Percentiles rank a stretch among this genome's conserved stretches.
Evolutionary conservation across 2,888 invertebrate genomes (phyloP).

Genomic region (Drosophila aldrichi): DNA sequence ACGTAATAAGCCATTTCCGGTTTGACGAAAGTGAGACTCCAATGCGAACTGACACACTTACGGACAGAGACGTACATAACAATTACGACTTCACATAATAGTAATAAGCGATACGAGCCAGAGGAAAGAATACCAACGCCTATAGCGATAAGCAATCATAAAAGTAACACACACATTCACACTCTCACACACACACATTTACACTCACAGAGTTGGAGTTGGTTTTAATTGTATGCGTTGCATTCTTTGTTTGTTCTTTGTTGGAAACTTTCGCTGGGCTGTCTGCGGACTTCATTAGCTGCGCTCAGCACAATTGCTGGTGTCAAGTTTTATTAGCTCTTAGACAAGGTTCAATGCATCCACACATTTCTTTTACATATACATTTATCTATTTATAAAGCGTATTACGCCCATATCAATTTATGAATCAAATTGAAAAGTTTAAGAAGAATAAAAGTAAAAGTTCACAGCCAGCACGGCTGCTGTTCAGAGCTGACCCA

Average conservation of each 20-base stretch:
- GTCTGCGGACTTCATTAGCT: constrained; percentile 58
- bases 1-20: constrained; percentile 54
- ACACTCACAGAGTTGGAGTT: neutral
- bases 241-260: constrained; percentile 70
- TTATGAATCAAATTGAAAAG: constrained; percentile 42
- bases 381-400: constrained; percentile 22
- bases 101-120: constrained; percentile 49
- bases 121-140: constrained; percentile 31
- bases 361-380: constrained; percentile 10
- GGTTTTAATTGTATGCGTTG: constrained; percentile 29
- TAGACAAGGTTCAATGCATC: constrained; percentile 57
- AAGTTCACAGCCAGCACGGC: constrained; percentile 50
- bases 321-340: constrained; percentile 77
- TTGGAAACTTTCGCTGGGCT: constrained; percentile 69
- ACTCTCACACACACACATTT: neutral
- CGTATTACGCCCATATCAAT: constrained; percentile 54
- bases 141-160: constrained; percentile 67
- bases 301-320: constrained; percentile 56
- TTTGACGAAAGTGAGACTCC: constrained; percentile 35
- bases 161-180: constrained; percentile 20
- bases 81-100: constrained; percentile 64
- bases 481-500: constrained; percentile 72
- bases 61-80: constrained; percentile 33
- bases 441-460: constrained; percentile 63
- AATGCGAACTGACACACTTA: constrained; percentile 48